Conservation (phyloP, 2,888 invertebrate genomes). For the Alloscopus bannaensis region DNA sequence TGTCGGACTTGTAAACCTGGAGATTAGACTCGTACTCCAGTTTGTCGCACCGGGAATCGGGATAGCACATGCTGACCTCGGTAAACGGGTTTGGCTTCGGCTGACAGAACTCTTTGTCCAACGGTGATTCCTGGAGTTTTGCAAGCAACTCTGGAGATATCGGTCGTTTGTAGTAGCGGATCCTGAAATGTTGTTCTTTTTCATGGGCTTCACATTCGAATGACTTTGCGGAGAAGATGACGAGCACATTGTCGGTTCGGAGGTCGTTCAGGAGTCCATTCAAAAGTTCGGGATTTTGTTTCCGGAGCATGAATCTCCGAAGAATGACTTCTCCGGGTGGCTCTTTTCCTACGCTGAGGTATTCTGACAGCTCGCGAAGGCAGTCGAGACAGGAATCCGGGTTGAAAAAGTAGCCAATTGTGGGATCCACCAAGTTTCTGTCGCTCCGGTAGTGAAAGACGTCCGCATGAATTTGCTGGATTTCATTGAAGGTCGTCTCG, state of each 20-base stretch:
- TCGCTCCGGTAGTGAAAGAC: constrained; percentile 55
- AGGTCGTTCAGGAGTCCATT: constrained; percentile 12
- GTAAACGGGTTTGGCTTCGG: constrained; percentile 28
- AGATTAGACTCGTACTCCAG: constrained; percentile 7
- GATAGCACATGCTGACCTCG: constrained; percentile 21
- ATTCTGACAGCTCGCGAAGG: constrained; percentile 3
- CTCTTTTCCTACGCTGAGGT: background rate
- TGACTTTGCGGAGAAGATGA: constrained; percentile 7
- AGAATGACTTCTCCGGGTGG: constrained; percentile 13
- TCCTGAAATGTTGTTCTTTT: constrained; percentile 9
- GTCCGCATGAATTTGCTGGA: constrained; percentile 40
- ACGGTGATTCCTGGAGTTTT: background rate
- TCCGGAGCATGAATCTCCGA: background rate
- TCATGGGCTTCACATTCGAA: constrained; percentile 10
- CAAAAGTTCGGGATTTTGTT: constrained; percentile 7
- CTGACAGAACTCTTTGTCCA: background rate
- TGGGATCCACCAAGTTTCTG: constrained; percentile 41
- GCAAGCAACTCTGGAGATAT: background rate
- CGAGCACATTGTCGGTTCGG: background rate
- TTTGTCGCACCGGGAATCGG: background rate
- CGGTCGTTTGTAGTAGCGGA: constrained; percentile 5
- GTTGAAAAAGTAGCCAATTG: constrained; percentile 21
- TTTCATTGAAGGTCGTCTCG: constrained; percentile 8
- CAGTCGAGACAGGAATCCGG: background rate
- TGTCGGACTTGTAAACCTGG: constrained; percentile 7